These are phyloP conservation scores for Porites australiensis DNA, from an alignment of 64 coral and sea anemone genomes.

Conservation along the genomic window DNA sequence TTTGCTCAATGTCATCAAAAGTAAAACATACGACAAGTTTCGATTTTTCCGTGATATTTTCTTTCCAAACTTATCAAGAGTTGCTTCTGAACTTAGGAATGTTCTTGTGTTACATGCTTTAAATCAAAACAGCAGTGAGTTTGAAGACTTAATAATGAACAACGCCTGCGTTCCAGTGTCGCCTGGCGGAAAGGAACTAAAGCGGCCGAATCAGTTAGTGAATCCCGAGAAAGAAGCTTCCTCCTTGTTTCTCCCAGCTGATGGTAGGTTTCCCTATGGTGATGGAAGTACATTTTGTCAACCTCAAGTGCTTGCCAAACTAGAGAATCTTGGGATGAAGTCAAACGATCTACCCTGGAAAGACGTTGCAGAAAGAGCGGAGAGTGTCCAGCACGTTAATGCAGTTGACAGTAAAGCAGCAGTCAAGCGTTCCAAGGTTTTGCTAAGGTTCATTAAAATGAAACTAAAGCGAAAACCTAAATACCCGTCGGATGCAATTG, in stretches of 20 bases:
- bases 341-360: slow-evolving; percentile 62
- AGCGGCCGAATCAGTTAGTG: slow-evolving; percentile 63
- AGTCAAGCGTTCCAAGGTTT: slow-evolving; percentile 11
- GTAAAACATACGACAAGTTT: slow-evolving; percentile 23
- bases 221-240: slow-evolving; percentile 51
- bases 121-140: not conserved
- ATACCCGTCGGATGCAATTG: not conserved
- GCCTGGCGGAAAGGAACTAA: slow-evolving; percentile 40
- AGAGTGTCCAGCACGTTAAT: slow-evolving; percentile 46
- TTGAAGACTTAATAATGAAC: slow-evolving; percentile 31
- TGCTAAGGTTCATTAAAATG: slow-evolving; percentile 39
- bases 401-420: not conserved
- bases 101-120: slow-evolving; percentile 57
- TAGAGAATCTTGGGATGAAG: slow-evolving; percentile 78
- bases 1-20: not conserved
- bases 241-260: slow-evolving; percentile 64
- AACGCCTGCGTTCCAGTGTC: slow-evolving; percentile 72
- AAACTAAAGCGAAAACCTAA: slow-evolving; percentile 25
- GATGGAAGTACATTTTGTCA: slow-evolving; percentile 13
- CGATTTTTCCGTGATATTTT: slow-evolving; percentile 65
- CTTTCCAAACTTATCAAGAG: slow-evolving; percentile 55
- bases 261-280: slow-evolving; percentile 67
- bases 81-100: slow-evolving; percentile 18
- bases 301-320: slow-evolving; percentile 30
- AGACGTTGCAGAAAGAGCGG: slow-evolving; percentile 73